phyloP scores from a whole-genome alignment of 2,797 vertebrate genomes.

The Rhincodon typus region DNA sequence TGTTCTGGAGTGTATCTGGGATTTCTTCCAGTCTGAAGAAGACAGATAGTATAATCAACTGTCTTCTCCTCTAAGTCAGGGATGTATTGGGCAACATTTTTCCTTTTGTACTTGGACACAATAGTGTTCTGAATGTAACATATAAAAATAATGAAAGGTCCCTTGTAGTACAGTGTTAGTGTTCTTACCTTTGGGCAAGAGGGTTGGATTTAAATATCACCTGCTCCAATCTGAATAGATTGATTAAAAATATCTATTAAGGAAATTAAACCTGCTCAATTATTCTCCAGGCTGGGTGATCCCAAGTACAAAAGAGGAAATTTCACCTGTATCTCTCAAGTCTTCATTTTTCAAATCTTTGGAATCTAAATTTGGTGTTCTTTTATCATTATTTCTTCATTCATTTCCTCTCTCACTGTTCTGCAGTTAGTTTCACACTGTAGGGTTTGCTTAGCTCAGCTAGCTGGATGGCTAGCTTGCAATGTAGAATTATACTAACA shows the following conservation, averaged over 20 bases:
- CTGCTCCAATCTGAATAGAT: too few relatives aligned
- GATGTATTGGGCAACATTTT: not conserved
- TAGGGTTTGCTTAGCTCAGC: too few relatives aligned
- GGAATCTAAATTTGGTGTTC: not conserved
- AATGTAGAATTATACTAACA: too few relatives aligned
- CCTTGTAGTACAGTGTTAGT: too few relatives aligned
- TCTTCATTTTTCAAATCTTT: not conserved
- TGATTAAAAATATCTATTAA: not conserved
- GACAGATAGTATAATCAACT: not conserved
- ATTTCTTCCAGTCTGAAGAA: slow-evolving; percentile 3
- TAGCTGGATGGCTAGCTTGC: too few relatives aligned
- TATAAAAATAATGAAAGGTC: not conserved
- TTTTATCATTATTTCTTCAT: not conserved
- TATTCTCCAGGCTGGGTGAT: not conserved
- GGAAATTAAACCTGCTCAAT: not conserved
- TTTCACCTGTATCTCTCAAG: not conserved
- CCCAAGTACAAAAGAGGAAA: not conserved
- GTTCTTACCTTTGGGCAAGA: too few relatives aligned
- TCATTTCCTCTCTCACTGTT: not conserved
- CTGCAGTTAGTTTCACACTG: too few relatives aligned
- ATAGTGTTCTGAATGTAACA: not conserved
- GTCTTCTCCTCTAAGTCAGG: not conserved
- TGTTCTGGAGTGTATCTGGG: not conserved
- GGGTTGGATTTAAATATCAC: too few relatives aligned
- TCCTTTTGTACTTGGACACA: not conserved